Conservation (phyloP, 2,797 vertebrate species). For the Sphenopsis melanotis region DNA sequence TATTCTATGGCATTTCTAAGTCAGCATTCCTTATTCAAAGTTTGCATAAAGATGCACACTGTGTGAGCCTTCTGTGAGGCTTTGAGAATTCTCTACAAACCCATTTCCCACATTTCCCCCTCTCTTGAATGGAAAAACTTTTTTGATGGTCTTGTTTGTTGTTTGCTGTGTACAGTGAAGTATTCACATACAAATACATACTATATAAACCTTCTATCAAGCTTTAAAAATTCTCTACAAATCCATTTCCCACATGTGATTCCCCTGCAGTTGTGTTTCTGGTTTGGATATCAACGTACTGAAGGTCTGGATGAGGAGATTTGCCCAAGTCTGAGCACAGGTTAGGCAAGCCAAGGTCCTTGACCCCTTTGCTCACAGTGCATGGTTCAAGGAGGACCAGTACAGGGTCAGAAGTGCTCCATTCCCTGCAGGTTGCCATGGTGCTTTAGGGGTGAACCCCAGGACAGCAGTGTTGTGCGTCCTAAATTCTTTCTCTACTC, state of each 20-base stretch:
- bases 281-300: not conserved
- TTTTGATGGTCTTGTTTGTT: not conserved
- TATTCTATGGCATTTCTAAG: not conserved
- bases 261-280: not conserved
- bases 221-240: not conserved
- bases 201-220: not conserved
- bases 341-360: not conserved
- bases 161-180: not conserved
- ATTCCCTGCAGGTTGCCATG: not conserved
- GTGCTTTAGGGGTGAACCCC: not conserved
- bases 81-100: not conserved
- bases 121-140: not conserved
- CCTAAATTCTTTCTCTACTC: not conserved
- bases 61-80: not conserved
- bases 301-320: not conserved
- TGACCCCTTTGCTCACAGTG: rapidly evolving
- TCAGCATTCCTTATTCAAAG: not conserved
- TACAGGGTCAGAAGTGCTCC: not conserved
- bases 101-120: not conserved
- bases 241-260: not conserved
- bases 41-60: not conserved
- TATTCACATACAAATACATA: not conserved
- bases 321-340: not conserved
- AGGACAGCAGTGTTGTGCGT: rapidly evolving
- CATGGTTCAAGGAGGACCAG: not conserved